Percentiles rank a stretch among this genome's conserved stretches.
phyloP scores from a whole-genome alignment of 2,888 invertebrate genomes.

The Oxystoma pomonae region DNA sequence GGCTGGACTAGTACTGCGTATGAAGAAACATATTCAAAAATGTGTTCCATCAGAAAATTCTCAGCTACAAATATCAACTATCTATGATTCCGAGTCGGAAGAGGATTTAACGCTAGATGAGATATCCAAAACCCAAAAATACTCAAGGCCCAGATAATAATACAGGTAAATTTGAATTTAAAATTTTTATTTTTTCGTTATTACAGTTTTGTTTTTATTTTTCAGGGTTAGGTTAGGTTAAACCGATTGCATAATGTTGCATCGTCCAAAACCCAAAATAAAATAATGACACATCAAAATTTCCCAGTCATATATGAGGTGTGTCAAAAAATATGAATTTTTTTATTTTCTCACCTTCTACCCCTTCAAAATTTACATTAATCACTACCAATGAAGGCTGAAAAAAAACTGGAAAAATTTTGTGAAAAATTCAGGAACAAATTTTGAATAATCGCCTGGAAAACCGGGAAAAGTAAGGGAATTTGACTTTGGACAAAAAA shows the following conservation, averaged over 20 bases:
- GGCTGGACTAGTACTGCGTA: constrained; percentile 5
- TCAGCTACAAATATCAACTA: constrained; percentile 3
- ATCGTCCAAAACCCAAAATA: constrained; percentile 1
- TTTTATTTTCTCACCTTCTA: too few species aligned
- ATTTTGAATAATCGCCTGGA: not conserved
- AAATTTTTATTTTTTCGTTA: not conserved
- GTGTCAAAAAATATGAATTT: not conserved
- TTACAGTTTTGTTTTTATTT: not conserved
- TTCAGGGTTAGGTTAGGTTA: not conserved
- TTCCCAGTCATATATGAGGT: constrained; percentile 1
- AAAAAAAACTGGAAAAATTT: not conserved
- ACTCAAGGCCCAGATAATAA: not conserved
- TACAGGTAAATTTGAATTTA: not conserved
- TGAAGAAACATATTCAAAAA: constrained; percentile 6
- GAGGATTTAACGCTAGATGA: not conserved
- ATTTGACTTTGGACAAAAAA: too few species aligned
- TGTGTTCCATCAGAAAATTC: constrained; percentile 6
- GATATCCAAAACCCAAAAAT: not conserved
- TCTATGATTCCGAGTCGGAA: too few species aligned
- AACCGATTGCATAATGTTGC: not conserved
- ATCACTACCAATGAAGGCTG: too few species aligned
- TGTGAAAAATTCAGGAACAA: not conserved
- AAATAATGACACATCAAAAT: not conserved
- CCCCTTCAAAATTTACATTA: not conserved
- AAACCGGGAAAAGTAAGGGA: too few species aligned